Evolutionary conservation across 2,113 vertebrate species (phyloP).

Genomic region (Anseranas semipalmata): DNA sequence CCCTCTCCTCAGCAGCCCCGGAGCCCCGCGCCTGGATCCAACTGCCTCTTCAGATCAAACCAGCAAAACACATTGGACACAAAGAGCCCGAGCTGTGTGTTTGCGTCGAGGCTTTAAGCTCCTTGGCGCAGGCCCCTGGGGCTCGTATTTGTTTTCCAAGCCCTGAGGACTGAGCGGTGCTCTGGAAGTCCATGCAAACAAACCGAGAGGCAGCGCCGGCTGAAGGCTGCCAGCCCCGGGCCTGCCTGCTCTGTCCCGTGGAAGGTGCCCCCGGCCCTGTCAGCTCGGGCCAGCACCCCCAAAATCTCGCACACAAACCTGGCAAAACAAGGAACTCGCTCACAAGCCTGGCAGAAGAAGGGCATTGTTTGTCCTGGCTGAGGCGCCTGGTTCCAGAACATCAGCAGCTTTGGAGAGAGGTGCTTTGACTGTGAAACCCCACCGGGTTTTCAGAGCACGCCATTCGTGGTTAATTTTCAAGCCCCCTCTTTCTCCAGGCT

Average conservation of each 20-base stretch:
- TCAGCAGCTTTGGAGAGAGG: neutral
- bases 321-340: neutral
- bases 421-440: neutral
- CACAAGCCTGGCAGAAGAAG: neutral
- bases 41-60: slow-evolving; percentile 37
- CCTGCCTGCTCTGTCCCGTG: accelerated
- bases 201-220: neutral
- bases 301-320: neutral
- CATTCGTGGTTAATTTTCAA: neutral
- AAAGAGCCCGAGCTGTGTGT: neutral
- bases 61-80: neutral
- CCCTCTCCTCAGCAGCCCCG: neutral
- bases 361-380: neutral
- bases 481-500: neutral
- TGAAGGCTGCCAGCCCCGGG: accelerated
- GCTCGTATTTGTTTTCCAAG: neutral
- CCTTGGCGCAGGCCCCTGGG: neutral
- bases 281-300: neutral
- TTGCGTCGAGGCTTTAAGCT: slow-evolving; percentile 13
- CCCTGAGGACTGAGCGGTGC: neutral
- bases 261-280: neutral
- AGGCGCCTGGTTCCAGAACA: too few species aligned
- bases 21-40: neutral
- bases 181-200: slow-evolving; percentile 12
- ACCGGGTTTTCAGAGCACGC: accelerated